Evolutionary conservation across 92 coral and sea anemone genomes (phyloP).

Genomic region (Phenganax subtilis): DNA sequence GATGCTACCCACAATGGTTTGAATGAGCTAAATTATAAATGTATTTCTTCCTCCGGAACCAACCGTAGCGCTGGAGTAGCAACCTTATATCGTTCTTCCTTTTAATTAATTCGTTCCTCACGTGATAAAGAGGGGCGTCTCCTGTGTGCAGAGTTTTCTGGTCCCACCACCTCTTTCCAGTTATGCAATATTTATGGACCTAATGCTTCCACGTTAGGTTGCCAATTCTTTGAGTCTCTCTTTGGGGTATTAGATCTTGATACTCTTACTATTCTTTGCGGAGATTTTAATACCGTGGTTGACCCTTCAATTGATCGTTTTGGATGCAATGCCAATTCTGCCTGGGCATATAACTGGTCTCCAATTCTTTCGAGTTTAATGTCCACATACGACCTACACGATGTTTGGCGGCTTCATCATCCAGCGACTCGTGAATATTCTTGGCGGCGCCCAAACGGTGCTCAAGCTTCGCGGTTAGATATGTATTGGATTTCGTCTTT

Average conservation of each 20-base stretch:
- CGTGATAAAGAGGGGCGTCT: slow-evolving; percentile 17
- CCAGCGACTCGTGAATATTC: not conserved
- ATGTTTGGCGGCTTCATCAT: slow-evolving; percentile 42
- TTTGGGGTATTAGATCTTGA: not conserved
- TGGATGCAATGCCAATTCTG: not conserved
- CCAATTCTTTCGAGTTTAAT: not conserved
- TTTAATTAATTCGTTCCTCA: not conserved
- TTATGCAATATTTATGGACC: slow-evolving; percentile 19
- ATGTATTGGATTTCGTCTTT: slow-evolving; percentile 26
- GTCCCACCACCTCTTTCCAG: not conserved
- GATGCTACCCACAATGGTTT: too few relatives aligned
- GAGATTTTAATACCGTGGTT: slow-evolving; percentile 27
- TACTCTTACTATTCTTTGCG: not conserved
- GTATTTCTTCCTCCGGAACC: slow-evolving; percentile 17
- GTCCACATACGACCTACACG: not conserved
- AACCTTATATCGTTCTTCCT: slow-evolving; percentile 17
- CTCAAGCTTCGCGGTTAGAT: slow-evolving; percentile 43
- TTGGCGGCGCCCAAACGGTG: slow-evolving; percentile 32
- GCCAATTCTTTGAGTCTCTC: slow-evolving; percentile 29
- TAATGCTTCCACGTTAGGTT: not conserved
- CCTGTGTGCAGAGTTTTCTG: slow-evolving; percentile 16
- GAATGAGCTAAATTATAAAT: not conserved
- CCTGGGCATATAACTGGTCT: slow-evolving; percentile 36
- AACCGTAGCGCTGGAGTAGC: slow-evolving; percentile 22
- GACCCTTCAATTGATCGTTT: not conserved